These are phyloP conservation scores for Coracopsis vasa DNA, from an alignment of 2,113 vertebrate species.

Conservation along the genomic window DNA sequence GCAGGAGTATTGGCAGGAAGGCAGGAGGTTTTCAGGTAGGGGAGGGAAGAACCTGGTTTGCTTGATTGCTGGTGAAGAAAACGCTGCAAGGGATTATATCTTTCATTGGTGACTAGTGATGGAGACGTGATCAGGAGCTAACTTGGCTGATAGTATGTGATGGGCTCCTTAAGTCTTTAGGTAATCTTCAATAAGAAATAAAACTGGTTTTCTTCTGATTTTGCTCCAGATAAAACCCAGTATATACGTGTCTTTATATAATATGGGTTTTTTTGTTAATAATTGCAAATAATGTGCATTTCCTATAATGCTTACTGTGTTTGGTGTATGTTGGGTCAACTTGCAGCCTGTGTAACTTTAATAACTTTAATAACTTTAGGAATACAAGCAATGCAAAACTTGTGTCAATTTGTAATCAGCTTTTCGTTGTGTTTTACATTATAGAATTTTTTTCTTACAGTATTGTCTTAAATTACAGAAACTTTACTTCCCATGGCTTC, in stretches of 20 bases:
- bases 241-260: background rate
- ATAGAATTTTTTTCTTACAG: background rate
- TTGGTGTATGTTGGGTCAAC: rapidly evolving
- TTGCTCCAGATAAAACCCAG: background rate
- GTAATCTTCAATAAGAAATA: background rate
- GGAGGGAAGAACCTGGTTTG: background rate
- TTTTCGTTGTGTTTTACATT: background rate
- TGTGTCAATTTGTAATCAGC: background rate
- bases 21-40: background rate
- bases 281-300: background rate
- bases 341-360: background rate
- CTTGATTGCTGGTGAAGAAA: background rate
- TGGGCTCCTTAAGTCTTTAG: background rate
- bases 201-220: background rate
- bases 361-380: background rate
- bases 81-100: background rate
- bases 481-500: background rate
- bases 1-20: background rate
- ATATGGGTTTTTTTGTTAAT: background rate
- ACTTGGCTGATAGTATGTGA: background rate
- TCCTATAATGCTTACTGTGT: background rate
- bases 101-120: background rate
- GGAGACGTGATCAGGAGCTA: background rate
- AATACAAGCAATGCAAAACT: background rate
- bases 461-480: background rate